Evolutionary conservation across 2,797 vertebrate genomes (phyloP).

Genomic region (Balearica regulorum): DNA sequence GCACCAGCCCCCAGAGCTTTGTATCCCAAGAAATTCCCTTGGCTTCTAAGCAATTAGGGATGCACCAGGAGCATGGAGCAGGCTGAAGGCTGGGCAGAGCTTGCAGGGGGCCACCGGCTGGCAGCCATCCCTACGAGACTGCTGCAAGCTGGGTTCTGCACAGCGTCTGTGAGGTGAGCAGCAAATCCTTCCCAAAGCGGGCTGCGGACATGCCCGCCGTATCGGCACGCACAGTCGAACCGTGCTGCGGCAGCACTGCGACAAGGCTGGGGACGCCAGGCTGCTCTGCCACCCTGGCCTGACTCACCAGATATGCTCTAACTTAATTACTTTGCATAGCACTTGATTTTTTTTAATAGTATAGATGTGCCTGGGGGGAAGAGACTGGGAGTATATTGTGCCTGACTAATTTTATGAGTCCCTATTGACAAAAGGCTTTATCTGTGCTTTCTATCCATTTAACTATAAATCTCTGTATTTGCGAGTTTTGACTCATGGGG

Average conservation of each 20-base stretch:
- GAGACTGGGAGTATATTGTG: not conserved
- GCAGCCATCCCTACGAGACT: not conserved
- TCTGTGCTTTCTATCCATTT: not conserved
- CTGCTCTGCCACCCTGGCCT: not conserved
- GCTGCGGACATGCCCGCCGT: not conserved
- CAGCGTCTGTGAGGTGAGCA: rapidly evolving
- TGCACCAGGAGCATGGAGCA: not conserved
- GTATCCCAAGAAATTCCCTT: not conserved
- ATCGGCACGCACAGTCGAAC: rapidly evolving
- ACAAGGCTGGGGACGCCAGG: not conserved
- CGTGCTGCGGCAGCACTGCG: not conserved
- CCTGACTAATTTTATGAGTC: slow-evolving; percentile 19
- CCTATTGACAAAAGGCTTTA: slow-evolving; percentile 19
- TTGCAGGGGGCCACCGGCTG: not conserved
- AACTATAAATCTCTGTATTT: not conserved
- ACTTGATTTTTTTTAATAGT: not conserved
- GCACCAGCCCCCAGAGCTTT: not conserved
- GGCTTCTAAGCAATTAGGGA: not conserved
- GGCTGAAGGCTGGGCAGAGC: not conserved
- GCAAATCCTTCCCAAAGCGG: not conserved
- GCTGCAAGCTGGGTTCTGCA: not conserved
- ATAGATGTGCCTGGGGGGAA: not conserved
- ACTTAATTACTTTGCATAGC: not conserved
- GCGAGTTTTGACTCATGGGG: not conserved
- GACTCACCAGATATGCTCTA: not conserved